phyloP scores from a whole-genome alignment of 2,113 vertebrate genomes.

The Falco punctatus region DNA sequence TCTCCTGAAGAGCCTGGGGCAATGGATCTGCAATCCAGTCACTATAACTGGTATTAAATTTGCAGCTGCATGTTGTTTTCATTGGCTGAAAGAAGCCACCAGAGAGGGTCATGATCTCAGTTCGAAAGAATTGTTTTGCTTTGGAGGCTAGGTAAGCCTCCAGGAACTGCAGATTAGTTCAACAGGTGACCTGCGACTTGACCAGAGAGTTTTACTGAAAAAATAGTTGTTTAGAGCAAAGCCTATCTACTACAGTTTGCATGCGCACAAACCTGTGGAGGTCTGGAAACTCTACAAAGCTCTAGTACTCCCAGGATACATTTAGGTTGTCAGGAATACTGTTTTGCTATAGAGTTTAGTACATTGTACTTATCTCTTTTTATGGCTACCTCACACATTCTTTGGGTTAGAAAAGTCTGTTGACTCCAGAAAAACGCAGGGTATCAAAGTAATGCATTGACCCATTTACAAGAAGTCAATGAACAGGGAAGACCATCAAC shows the following conservation, averaged over 20 bases:
- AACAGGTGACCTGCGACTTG: not conserved
- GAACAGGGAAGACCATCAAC: not conserved
- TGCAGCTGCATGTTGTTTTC: constrained; percentile 25
- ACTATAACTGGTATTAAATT: not conserved
- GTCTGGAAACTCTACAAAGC: not conserved
- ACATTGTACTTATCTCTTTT: not conserved
- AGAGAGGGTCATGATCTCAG: not conserved
- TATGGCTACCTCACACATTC: not conserved
- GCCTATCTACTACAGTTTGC: not conserved
- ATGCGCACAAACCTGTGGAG: not conserved
- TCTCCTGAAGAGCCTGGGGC: not conserved
- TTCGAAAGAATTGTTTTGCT: not conserved
- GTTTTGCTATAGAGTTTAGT: not conserved
- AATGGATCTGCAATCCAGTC: not conserved
- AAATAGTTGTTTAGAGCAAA: not conserved
- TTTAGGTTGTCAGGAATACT: not conserved
- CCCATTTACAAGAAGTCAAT: not conserved
- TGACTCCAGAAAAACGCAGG: not conserved
- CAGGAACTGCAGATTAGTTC: not conserved
- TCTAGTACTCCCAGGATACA: not conserved
- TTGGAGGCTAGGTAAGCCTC: not conserved
- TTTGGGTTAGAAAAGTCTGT: not conserved
- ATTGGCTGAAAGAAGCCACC: not conserved
- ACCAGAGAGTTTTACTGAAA: not conserved
- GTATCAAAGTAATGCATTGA: not conserved